phyloP scores from a whole-genome alignment of 2,113 vertebrate genomes.

The Parotia lawesii region DNA sequence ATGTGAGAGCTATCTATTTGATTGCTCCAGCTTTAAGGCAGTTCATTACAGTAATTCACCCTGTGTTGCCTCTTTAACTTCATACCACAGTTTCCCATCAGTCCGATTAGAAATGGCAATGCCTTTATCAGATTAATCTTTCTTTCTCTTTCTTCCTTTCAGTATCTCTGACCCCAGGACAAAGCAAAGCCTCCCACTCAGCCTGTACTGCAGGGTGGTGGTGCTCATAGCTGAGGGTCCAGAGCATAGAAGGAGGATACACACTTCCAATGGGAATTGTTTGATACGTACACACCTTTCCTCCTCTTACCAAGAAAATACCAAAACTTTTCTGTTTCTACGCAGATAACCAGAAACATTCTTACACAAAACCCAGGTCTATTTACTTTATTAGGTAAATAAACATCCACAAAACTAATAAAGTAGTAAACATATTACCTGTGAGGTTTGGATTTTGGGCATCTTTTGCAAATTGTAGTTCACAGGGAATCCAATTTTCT shows the following conservation, averaged over 20 bases:
- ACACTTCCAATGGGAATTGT: background rate
- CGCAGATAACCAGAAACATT: background rate
- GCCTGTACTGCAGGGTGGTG: background rate
- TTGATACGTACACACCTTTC: background rate
- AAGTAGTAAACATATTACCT: background rate
- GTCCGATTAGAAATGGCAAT: constrained; percentile 73
- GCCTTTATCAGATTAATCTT: constrained; percentile 75
- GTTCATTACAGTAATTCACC: constrained; percentile 80
- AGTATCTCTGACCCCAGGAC: constrained; percentile 39
- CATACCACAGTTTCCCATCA: constrained; percentile 74
- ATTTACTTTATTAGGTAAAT: background rate
- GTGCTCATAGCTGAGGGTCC: background rate
- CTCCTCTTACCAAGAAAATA: background rate
- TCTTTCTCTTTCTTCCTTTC: constrained; percentile 51
- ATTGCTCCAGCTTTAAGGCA: constrained; percentile 73
- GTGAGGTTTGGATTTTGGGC: background rate
- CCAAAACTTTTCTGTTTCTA: background rate
- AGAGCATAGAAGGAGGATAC: constrained; percentile 4
- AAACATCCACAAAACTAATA: background rate
- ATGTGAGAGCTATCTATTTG: constrained; percentile 79
- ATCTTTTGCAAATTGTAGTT: background rate
- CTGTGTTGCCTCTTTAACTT: constrained; percentile 63
- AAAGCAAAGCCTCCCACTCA: constrained; percentile 1
- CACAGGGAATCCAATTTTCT: background rate
- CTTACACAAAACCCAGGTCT: background rate